These are phyloP conservation scores for Drosophila simulans DNA, from an alignment of 1,140 invertebrate species.

Conservation along the genomic window DNA sequence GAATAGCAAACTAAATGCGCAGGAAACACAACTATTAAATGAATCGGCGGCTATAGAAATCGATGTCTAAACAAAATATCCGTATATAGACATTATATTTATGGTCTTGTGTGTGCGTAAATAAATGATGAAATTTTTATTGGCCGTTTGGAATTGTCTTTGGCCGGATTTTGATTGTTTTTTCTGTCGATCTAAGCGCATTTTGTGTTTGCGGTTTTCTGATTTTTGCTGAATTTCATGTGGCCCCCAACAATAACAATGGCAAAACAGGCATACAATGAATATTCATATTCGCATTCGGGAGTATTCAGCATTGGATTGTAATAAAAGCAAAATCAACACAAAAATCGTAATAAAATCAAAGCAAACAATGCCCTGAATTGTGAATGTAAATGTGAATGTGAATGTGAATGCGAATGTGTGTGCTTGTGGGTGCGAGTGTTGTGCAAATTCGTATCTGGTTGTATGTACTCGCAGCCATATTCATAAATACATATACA, in stretches of 20 bases:
- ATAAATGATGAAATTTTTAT: constrained; percentile 63
- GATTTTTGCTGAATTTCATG: constrained; percentile 72
- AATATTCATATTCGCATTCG: constrained; percentile 49
- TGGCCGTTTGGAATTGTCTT: constrained; percentile 40
- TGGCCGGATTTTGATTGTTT: constrained; percentile 51
- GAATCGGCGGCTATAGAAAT: constrained; percentile 9
- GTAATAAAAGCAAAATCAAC: constrained; percentile 81
- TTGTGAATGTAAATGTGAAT: constrained; percentile 19
- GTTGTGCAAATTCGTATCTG: constrained; percentile 15
- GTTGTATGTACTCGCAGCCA: constrained; percentile 5
- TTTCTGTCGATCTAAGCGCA: constrained; percentile 76
- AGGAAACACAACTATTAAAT: constrained; percentile 20
- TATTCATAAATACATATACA: constrained; percentile 46
- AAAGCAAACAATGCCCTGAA: constrained; percentile 73
- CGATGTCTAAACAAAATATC: constrained; percentile 5
- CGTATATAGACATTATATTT: constrained; percentile 45
- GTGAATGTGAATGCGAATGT: constrained; percentile 8
- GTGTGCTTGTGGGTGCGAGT: background rate
- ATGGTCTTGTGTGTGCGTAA: constrained; percentile 37
- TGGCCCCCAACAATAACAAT: constrained; percentile 33
- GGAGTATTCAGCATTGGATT: constrained; percentile 61
- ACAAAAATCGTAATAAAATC: constrained; percentile 82
- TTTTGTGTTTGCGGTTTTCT: constrained; percentile 72
- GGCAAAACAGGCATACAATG: constrained; percentile 10
- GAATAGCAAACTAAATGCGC: constrained; percentile 17